Percentiles rank a stretch among this genome's conserved stretches.
These are phyloP conservation scores for Poeciliopsis retropinna DNA, from an alignment of 2,113 vertebrate species.

Conservation along the genomic window DNA sequence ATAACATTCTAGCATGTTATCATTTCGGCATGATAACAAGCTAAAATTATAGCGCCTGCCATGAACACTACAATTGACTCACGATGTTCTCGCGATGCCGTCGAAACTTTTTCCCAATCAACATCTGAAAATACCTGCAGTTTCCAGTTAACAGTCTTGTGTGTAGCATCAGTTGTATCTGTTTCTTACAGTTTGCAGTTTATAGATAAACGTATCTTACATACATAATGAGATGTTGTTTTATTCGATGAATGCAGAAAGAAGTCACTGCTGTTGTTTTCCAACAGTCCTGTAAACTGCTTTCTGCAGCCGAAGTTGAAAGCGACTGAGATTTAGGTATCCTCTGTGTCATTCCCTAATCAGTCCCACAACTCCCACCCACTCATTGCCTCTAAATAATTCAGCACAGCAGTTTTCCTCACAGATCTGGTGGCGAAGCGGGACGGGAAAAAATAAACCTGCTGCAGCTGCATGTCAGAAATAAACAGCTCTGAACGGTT, in stretches of 20 bases:
- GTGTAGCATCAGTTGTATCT: not conserved
- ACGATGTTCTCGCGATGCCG: too few relatives aligned
- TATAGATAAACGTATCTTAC: not conserved
- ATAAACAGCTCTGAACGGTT: slow-evolving; percentile 3
- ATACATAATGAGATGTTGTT: not conserved
- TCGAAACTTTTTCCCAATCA: too few relatives aligned
- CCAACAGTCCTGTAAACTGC: slow-evolving; percentile 35
- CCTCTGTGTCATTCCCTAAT: slow-evolving; percentile 65
- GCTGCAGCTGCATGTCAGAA: slow-evolving; percentile 27
- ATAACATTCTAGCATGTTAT: too few relatives aligned
- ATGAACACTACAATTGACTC: too few relatives aligned
- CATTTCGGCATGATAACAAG: too few relatives aligned
- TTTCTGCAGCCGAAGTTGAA: slow-evolving; percentile 46
- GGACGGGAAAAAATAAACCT: slow-evolving; percentile 19
- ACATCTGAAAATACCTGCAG: too few relatives aligned
- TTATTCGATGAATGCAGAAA: not conserved
- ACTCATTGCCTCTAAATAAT: slow-evolving; percentile 72
- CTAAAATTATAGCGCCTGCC: too few relatives aligned
- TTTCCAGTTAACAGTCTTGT: too few relatives aligned
- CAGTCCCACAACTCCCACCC: slow-evolving; percentile 66
- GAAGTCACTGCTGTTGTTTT: slow-evolving; percentile 26
- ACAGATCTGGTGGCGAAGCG: slow-evolving; percentile 16
- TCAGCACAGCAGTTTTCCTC: slow-evolving; percentile 58
- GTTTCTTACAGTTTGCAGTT: not conserved
- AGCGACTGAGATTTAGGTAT: slow-evolving; percentile 57